Evolutionary conservation across 1,140 invertebrate species (phyloP), one percentile per base, ranked within the genome.

Genomic region (Euwallacea fornicatus): DNA sequence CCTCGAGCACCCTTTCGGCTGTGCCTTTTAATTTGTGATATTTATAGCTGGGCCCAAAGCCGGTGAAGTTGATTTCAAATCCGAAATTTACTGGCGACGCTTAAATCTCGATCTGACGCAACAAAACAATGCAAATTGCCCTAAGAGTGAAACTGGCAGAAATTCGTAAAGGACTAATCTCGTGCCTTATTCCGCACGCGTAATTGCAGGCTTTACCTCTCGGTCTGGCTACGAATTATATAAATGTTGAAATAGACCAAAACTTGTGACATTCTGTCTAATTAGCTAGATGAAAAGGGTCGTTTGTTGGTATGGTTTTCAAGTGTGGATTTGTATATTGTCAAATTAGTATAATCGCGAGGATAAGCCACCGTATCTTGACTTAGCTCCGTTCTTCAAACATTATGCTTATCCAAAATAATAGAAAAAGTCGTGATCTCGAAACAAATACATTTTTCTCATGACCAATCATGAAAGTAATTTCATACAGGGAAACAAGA

Each of bases 41-140:
- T 68, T 68, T 60, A 60, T 68, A 60, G 56, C 66, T 33, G 9
- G n/a, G 44, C 58, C 21, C 56, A 47, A 68, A 68, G 59, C 66
- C 66, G 55, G 42, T 47, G 43, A 55, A 68, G 66, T 68, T 68
- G 66, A 68, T 68, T 68, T 68, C 66, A 68, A 68, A 60, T 68
- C 66, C 58, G 66, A 11, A 60, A 68, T 68, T 60, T 68, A 68
- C 66, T 60, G 55, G 15, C 16, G 60, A 60, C 55, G 66, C 43
- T 68, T 68, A 68, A 68, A 68, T 60, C 56, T 59, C 66, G 66
- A 68, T 68, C 56, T 68, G 66, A 60, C 55, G 66, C 42, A 68
- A 60, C 66, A 68, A 68, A 68, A 68, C 56, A 68, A 68, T 68
- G 66, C 58, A 68, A 68, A 68, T 68, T 68, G 56, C 66, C 46